Conservation (phyloP, 2,888 invertebrate genomes). For the Metopia argyrocephala region DNA sequence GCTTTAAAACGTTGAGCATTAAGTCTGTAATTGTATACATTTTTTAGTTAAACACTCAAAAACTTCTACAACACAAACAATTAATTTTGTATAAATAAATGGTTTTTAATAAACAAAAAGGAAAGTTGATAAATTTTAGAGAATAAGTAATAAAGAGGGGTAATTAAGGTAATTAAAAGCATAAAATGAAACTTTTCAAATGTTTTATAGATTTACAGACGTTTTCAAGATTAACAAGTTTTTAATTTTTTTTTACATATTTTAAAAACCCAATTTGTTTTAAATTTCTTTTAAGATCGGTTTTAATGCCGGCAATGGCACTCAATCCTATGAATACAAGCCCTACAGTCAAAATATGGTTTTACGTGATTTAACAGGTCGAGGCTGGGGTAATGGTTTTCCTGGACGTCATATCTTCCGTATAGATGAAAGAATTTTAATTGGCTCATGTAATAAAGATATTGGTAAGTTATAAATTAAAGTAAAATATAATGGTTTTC, state of each 20-base stretch:
- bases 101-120: background rate
- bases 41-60: background rate
- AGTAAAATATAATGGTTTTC: background rate
- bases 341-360: conserved; percentile 94
- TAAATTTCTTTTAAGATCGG: conserved; percentile 83
- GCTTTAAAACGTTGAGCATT: background rate
- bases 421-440: conserved; percentile 95
- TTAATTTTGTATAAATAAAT: conserved; percentile 1
- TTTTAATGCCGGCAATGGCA: conserved; percentile 97
- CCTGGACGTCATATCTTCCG: conserved; percentile 96
- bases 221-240: background rate
- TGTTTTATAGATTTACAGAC: background rate
- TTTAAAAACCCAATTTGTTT: conserved; percentile 3
- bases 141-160: no score
- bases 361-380: conserved; percentile 88
- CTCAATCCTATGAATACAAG: conserved; percentile 90
- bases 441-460: conserved; percentile 95
- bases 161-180: no score
- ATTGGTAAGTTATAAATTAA: conserved; percentile 82
- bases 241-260: conserved; percentile 64
- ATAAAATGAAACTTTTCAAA: no score
- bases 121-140: background rate
- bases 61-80: background rate
- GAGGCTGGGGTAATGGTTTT: conserved; percentile 92
- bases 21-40: background rate